phyloP scores from a whole-genome alignment of 2,888 invertebrate genomes.

The Parascotia fuliginaria region DNA sequence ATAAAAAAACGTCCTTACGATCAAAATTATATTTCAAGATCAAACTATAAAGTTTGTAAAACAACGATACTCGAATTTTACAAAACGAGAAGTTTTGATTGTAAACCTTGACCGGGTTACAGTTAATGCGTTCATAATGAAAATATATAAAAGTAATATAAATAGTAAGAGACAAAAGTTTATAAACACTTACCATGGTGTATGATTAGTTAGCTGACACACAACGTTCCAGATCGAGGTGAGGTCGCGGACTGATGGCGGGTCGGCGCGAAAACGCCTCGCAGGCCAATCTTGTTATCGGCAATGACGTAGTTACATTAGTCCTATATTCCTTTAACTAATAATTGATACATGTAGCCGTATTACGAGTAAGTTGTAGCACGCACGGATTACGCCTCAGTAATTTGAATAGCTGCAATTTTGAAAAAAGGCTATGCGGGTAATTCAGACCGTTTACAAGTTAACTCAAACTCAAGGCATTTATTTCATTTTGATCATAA shows the following conservation, averaged over 20 bases:
- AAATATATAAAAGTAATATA: not conserved
- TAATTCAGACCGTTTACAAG: too few relatives aligned
- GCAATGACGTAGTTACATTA: constrained; percentile 67
- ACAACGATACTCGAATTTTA: constrained; percentile 30
- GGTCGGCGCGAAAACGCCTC: constrained; percentile 30
- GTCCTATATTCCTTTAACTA: constrained; percentile 58
- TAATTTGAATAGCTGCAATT: too few relatives aligned
- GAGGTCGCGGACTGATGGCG: constrained; percentile 41
- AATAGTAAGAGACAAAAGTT: constrained; percentile 36
- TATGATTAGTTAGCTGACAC: constrained; percentile 14
- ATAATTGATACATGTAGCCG: constrained; percentile 31
- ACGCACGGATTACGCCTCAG: constrained; percentile 5
- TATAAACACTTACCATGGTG: constrained; percentile 60
- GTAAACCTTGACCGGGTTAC: too few relatives aligned
- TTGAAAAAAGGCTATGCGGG: too few relatives aligned
- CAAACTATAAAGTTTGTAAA: constrained; percentile 25
- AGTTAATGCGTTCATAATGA: not conserved
- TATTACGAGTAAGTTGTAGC: not conserved
- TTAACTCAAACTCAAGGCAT: too few relatives aligned
- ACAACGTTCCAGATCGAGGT: constrained; percentile 38
- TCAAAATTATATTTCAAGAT: constrained; percentile 11
- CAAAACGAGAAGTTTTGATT: constrained; percentile 2
- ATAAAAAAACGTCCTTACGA: constrained; percentile 7
- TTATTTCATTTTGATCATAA: too few relatives aligned
- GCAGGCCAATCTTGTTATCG: constrained; percentile 51